Percentiles rank a stretch among this genome's conserved stretches.
Conservation (phyloP, 2,113 vertebrate genomes). For the Noturus placidus region DNA sequence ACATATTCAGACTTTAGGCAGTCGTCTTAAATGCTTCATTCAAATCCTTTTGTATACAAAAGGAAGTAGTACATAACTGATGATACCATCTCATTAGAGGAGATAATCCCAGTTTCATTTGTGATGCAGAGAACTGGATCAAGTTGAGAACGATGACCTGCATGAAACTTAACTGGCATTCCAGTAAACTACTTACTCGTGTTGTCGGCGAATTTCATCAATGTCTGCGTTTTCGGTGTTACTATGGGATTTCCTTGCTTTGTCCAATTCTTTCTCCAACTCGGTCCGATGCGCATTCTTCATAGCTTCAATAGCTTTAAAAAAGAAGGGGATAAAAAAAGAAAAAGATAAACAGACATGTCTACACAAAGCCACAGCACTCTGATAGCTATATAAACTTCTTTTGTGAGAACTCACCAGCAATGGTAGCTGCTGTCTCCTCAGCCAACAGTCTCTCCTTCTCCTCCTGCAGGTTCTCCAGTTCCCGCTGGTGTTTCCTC, state of each 20-base stretch:
- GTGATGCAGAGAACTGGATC: conserved; percentile 11
- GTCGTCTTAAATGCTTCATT: conserved; percentile 40
- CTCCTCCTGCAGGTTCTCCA: conserved; percentile 78
- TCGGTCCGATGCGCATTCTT: conserved; percentile 79
- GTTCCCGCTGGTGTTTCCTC: conserved; percentile 78
- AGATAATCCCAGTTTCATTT: conserved; percentile 23
- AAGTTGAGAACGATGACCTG: background rate
- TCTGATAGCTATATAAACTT: background rate
- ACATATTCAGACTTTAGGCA: conserved; percentile 34
- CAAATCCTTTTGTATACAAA: conserved; percentile 24
- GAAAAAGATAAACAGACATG: background rate
- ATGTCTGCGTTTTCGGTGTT: conserved; percentile 74
- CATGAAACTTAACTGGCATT: no score
- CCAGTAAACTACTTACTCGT: conserved; percentile 69
- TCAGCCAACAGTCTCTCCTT: conserved; percentile 77
- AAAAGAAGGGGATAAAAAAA: background rate
- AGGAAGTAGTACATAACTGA: conserved; percentile 31
- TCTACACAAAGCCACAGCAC: background rate
- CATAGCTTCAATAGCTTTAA: conserved; percentile 78
- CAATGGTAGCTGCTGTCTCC: conserved; percentile 78
- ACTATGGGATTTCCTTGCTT: conserved; percentile 72
- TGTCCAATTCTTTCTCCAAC: conserved; percentile 78
- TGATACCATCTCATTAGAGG: conserved; percentile 25
- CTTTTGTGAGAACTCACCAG: conserved; percentile 62
- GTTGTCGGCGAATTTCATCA: conserved; percentile 75